Evolutionary conservation across 2,888 invertebrate species (phyloP), one percentile per base, ranked within the genome.

Genomic region (Lordiphosa andalusiaca): DNA sequence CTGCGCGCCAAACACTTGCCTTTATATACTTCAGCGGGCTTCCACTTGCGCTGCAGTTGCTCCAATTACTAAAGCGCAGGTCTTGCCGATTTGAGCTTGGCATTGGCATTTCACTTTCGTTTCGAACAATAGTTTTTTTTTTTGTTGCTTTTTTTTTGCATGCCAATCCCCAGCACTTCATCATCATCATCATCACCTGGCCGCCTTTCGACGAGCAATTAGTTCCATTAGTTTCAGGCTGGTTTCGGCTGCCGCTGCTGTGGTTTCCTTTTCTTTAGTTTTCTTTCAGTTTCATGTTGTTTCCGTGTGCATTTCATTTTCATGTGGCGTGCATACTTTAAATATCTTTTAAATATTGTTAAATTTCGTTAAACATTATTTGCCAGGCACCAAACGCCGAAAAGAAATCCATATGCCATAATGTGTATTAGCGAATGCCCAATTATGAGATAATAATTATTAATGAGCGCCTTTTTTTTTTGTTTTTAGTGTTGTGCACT

Each of bases 41-140:
- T 48, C 35, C 52, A 49, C 16, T 53, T 21, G 38, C 47, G 41
- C 53, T 64, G 69, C 69, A 47, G 69, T 60, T 77, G 84, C 77
- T 76, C 76, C 76, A 76, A 76, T 76, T 76, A 83, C 33, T 13
- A 30, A 49, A 60, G 76, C 62, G 62, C 47, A 62, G 62, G 67
- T 57, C 50, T 53, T 44, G 40, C 25, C 54, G 53, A 56, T 67
- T 70, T 60, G 65, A 69, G 68, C 72, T 84, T 80, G 82, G 74
- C 77, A 81, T 84, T 81, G 77, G 84, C 77, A 77, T 83, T 76
- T 81, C 81, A 77, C 74, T 76, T 81, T 77, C 62, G 69, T 77
- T 77, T 77, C 41, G 63, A 63, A 78, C 77, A 78, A 78, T 78
- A 61, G 59, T 7, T 51, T 10, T 36, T 41, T 50, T 47, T 67